These are phyloP conservation scores for Isoperla grammatica DNA, from an alignment of 2,888 invertebrate genomes.

Conservation along the genomic window DNA sequence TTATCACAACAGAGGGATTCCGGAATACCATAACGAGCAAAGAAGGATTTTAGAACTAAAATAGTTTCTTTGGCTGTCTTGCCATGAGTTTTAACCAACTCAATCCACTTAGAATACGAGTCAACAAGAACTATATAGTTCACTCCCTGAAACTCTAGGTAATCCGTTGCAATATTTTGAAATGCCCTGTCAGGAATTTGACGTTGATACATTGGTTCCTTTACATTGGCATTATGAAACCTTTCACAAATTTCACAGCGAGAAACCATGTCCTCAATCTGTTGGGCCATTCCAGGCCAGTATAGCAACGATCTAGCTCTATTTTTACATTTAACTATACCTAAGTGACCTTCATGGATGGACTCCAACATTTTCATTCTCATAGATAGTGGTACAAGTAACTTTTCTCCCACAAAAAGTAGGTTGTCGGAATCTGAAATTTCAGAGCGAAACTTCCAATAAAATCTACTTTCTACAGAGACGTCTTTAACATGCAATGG, in stretches of 20 bases:
- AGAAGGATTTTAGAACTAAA: constrained; percentile 27
- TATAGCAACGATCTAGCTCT: constrained; percentile 6
- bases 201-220: constrained; percentile 34
- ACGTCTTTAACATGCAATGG: background rate
- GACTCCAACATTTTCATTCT: background rate
- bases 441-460: background rate
- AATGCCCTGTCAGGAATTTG: no score
- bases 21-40: constrained; percentile 32
- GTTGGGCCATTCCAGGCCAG: constrained; percentile 11
- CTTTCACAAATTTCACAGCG: constrained; percentile 17
- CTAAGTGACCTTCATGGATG: constrained; percentile 17
- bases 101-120: no score
- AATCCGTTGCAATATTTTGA: no score
- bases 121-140: no score
- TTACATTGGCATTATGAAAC: constrained; percentile 18
- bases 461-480: background rate
- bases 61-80: no score
- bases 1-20: constrained; percentile 31
- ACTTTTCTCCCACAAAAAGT: constrained; percentile 7
- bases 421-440: background rate
- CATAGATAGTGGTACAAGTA: background rate
- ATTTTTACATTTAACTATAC: constrained; percentile 11
- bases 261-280: constrained; percentile 3
- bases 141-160: no score
- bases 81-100: no score